Evolutionary conservation across 1,140 invertebrate genomes (phyloP).

Genomic region (Nylanderia fulva): DNA sequence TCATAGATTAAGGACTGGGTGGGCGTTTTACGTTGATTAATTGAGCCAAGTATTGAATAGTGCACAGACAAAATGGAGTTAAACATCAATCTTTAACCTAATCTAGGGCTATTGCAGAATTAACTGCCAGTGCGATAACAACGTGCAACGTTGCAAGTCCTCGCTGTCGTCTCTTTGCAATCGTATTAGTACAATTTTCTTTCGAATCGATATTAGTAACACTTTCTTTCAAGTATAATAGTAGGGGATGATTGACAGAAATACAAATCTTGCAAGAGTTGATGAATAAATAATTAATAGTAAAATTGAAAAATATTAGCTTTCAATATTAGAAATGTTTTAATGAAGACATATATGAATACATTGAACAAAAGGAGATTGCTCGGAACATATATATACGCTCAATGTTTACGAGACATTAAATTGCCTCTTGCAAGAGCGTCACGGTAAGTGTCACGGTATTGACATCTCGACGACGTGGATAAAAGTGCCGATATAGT

Average conservation of each 20-base stretch:
- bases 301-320: too few relatives aligned
- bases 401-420: slow-evolving; percentile 13
- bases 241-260: neutral
- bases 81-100: slow-evolving; percentile 46
- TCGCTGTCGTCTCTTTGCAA: neutral
- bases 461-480: slow-evolving; percentile 25
- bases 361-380: neutral
- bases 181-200: neutral
- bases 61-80: slow-evolving; percentile 41
- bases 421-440: slow-evolving; percentile 14
- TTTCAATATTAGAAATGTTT: neutral
- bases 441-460: slow-evolving; percentile 20
- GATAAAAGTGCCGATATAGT: slow-evolving; percentile 45
- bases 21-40: slow-evolving; percentile 56
- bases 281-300: neutral
- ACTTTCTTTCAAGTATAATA: neutral
- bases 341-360: neutral
- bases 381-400: neutral
- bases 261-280: neutral
- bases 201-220: neutral
- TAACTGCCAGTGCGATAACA: neutral
- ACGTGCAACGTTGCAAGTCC: neutral
- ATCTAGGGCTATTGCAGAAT: neutral
- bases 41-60: slow-evolving; percentile 55
- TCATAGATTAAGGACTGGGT: slow-evolving; percentile 55